These are phyloP conservation scores for Luidia sarsii DNA, from an alignment of 53 echinoderm and acorn worm species.

Conservation along the genomic window DNA sequence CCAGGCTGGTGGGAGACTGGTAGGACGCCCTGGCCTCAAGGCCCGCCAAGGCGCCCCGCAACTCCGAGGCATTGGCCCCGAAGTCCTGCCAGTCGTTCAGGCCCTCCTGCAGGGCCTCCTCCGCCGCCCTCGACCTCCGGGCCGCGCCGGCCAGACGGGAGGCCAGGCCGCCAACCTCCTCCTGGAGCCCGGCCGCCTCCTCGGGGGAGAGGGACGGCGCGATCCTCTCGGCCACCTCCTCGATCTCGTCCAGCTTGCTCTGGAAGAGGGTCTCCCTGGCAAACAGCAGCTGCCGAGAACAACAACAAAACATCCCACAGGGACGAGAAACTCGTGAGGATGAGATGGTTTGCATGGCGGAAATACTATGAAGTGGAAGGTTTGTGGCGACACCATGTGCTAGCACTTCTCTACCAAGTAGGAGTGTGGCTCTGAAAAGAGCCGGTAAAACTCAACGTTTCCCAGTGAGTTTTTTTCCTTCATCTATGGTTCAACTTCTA, in stretches of 20 bases:
- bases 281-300: constrained; percentile 81
- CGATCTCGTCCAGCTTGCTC: constrained; percentile 74
- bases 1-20: constrained; percentile 57
- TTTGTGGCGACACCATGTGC: no score
- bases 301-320: no score
- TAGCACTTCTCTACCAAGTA: no score
- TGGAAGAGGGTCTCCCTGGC: constrained; percentile 77
- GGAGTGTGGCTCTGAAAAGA: no score
- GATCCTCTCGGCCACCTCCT: constrained; percentile 68
- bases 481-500: no score
- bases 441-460: no score
- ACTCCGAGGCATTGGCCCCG: constrained; percentile 39
- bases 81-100: constrained; percentile 79
- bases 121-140: constrained; percentile 30
- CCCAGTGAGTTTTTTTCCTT: no score
- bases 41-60: constrained; percentile 51
- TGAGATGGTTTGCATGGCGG: no score
- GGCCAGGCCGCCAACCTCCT: constrained; percentile 56
- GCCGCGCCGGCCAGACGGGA: constrained; percentile 52
- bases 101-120: constrained; percentile 69
- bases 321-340: no score
- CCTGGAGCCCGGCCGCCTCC: constrained; percentile 53
- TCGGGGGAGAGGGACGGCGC: constrained; percentile 61
- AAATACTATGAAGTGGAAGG: no score
- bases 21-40: constrained; percentile 60